These are phyloP conservation scores for Bombus confusus DNA, from an alignment of 1,140 invertebrate species.

Conservation along the genomic window DNA sequence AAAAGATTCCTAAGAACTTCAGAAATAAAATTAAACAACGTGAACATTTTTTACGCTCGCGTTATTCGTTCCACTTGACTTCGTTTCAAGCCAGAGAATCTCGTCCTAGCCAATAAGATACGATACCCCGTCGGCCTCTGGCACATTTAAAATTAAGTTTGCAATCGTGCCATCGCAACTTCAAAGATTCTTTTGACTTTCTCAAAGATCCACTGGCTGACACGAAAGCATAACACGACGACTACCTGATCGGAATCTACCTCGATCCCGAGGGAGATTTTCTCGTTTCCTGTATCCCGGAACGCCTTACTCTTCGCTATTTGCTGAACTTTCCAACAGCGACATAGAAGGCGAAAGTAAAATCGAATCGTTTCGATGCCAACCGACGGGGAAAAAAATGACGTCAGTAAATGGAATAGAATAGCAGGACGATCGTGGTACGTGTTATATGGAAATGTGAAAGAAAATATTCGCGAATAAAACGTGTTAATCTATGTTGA, in stretches of 20 bases:
- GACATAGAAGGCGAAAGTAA: slow-evolving; percentile 17
- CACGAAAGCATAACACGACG: slow-evolving; percentile 21
- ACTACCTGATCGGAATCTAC: slow-evolving; percentile 58
- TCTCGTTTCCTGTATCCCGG: slow-evolving; percentile 24
- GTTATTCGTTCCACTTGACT: neutral
- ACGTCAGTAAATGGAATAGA: slow-evolving; percentile 11
- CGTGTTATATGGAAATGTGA: neutral
- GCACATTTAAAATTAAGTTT: slow-evolving; percentile 59
- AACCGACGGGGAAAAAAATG: neutral
- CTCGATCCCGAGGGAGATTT: slow-evolving; percentile 36
- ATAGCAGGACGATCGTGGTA: neutral
- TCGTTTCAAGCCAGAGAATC: neutral
- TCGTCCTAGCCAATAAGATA: neutral
- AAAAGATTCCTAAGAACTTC: neutral
- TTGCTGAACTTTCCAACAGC: slow-evolving; percentile 3
- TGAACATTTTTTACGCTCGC: neutral
- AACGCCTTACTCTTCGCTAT: slow-evolving; percentile 18
- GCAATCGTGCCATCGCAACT: slow-evolving; percentile 36
- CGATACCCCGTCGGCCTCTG: neutral
- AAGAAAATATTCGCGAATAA: neutral
- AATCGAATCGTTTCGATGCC: neutral
- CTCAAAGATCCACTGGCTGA: slow-evolving; percentile 28
- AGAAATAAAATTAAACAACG: no score
- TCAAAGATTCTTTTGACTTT: slow-evolving; percentile 64
- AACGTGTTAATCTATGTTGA: neutral